Base-by-base conservation (phyloP, 1,140 invertebrate species). In the Schlechtendalia chinensis region DNA sequence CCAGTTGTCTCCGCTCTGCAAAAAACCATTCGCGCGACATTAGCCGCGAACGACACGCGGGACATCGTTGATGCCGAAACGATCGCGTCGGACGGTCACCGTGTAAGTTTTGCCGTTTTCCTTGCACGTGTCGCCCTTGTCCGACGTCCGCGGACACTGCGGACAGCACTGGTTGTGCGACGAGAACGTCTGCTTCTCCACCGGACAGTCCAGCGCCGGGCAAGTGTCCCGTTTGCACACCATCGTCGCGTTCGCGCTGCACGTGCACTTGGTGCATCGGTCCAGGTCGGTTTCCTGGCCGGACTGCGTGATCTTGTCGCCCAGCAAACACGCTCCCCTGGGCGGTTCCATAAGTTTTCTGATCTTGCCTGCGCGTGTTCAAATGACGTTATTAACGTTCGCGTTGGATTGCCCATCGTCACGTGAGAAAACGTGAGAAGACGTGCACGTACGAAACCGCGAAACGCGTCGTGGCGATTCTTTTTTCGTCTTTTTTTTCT, bases 1-100 rank as follows among this genome's bases (percentile, higher is more conserved):
- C 94, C 94, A 97, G 45, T 89, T 89, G 84, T 94, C 91, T 83
- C 94, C 94, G 87, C 95, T 91, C 93, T 95, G 88, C 84, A 89
- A 81, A 81, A 61, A n/a, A n/a, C n/a, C n/a, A n/a, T n/a, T n/a
- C n/a, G n/a, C n/a, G n/a, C n/a, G n/a, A n/a, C n/a, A n/a, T n/a
- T n/a, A n/a, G n/a, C n/a, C n/a, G n/a, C n/a, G n/a, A n/a, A n/a
- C n/a, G n/a, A n/a, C n/a, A n/a, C n/a, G n/a, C n/a, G n/a, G n/a
- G n/a, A n/a, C n/a, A n/a, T n/a, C n/a, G n/a, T n/a, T n/a, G n/a
- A n/a, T n/a, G n/a, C n/a, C n/a, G n/a, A n/a, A n/a, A n/a, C n/a
- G n/a, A n/a, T n/a, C n/a, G n/a, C n/a, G n/a, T n/a, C n/a, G n/a
- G n/a, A n/a, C n/a, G n/a, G n/a, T n/a, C n/a, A n/a, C 91, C 89